Percentiles rank a stretch among this genome's conserved stretches.
Evolutionary conservation across 1,140 invertebrate species (phyloP).

Genomic region (Bacillus rossius): DNA sequence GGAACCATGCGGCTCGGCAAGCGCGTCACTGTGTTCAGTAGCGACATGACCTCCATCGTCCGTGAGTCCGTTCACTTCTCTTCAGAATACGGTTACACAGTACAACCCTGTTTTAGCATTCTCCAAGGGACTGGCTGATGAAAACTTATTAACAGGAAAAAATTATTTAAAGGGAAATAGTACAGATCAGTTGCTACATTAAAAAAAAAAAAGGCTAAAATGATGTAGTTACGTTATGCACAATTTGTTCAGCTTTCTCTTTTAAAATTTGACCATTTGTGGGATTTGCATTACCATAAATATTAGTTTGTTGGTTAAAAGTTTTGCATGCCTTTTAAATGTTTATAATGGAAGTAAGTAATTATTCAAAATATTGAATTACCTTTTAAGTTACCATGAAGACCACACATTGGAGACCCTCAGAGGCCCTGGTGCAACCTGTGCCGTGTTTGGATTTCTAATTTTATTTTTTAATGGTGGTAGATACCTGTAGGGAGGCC

Average conservation of each 20-base stretch:
- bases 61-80: conserved; percentile 54
- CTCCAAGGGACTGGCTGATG: no score
- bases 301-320: background rate
- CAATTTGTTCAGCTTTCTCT: conserved; percentile 12
- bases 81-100: no score
- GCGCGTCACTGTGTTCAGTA: conserved; percentile 74
- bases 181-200: background rate
- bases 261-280: no score
- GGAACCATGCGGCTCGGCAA: conserved; percentile 98
- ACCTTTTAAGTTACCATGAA: no score
- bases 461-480: no score
- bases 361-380: no score
- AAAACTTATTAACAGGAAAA: no score
- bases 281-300: background rate
- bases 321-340: background rate
- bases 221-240: background rate
- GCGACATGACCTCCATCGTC: conserved; percentile 52
- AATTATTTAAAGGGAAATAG: no score
- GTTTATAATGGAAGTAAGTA: no score
- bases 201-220: background rate
- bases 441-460: no score
- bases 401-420: background rate
- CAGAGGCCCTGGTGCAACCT: no score
- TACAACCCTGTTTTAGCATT: background rate
- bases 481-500: no score